Evolutionary conservation across 2,797 vertebrate genomes (phyloP), one percentile per base, ranked within the genome.

Genomic region (Forpus xanthops): DNA sequence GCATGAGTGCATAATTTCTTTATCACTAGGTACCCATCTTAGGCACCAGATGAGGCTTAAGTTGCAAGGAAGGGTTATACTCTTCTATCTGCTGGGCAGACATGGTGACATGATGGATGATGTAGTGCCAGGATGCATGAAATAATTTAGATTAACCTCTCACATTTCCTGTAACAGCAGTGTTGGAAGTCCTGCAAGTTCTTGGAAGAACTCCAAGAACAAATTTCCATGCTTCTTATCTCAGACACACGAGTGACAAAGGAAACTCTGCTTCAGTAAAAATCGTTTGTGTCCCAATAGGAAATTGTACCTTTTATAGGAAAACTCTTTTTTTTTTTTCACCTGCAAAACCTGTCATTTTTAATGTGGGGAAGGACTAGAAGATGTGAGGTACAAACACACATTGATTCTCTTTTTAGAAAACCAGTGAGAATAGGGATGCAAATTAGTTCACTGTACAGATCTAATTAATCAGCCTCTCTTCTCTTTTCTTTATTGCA

Each of bases 351-450:
- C 45, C 64, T 90, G 87, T 92, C 87, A 1, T 90, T 90, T 94
- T 90, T 90, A 87, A 91, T 94, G 61, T 93, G 67, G 31, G 71
- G 50, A 91, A 73, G 91, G 88, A 83, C 71, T 74, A 91, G 84
- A 95, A 82, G 85, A 94, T 94, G 65, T 74, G 72, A 97, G 71
- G 83, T 86, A 82, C 89, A 96, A 94, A 93, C 83, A 93, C 68
- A 82, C 72, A 0, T 87, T 67, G 87, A 82, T 95, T 88, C 94
- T 94, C 91, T 94, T 95, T 96, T 94, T 96, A 96, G 95, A 96
- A 96, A 96, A 95, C 95, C 96, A 87, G 91, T 80, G 96, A 96
- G 96, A 96, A 96, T 94, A 97, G 83, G 52, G 89, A 97, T 96
- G 96, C 96, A 96, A 96, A 96, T 97, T 95, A 96, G 96, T 95